Evolutionary conservation across 2,888 invertebrate genomes (phyloP), one percentile per base, ranked within the genome.

Genomic region (Furcula furcula): DNA sequence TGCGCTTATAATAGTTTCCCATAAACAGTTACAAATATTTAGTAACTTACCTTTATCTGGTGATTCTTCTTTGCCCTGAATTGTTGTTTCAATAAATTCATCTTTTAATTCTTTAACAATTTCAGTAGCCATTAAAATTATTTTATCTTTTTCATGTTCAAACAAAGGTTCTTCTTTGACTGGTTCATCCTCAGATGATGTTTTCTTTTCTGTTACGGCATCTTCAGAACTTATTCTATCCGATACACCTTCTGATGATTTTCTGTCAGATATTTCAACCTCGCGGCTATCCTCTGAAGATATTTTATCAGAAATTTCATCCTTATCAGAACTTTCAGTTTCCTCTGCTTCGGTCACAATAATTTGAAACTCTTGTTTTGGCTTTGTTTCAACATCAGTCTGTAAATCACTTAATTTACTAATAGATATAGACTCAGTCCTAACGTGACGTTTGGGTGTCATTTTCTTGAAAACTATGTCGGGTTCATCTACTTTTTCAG

Each of bases 141-240:
- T 63, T 37, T 68, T 18, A 18, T 18, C 71, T 46, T 60, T 59
- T 25, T 56, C 62, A 0, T 52, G 42, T 14, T 55, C 55, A 4
- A 65, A 36, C 6, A 64, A 26, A 19, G 45, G 42, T n/a, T 72
- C 69, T n/a, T 75, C 76, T 56, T 69, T 78, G 0, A 56, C 43
- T 0, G 55, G 65, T 28, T 82, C 82, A 49, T 88, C 88, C 60
- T 89, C 89, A 1, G 87, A 88, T 4, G 89, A 89, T 4, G 88
- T 82, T 40, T 89, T 89, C 47, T 89, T 89, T 40, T 88, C 89
- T 4, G 89, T 89, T 0, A 89, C 89, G 9, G 83, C 89, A 48
- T 89, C 89, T 71, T 90, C 89, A 7, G 89, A 90, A 44, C 88
- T 88, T 11, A 90, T 89, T 41, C 70, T 84, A 31, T 89, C 89